These are phyloP conservation scores for Hybognathus amarus DNA, from an alignment of 2,797 vertebrate species.

Conservation along the genomic window DNA sequence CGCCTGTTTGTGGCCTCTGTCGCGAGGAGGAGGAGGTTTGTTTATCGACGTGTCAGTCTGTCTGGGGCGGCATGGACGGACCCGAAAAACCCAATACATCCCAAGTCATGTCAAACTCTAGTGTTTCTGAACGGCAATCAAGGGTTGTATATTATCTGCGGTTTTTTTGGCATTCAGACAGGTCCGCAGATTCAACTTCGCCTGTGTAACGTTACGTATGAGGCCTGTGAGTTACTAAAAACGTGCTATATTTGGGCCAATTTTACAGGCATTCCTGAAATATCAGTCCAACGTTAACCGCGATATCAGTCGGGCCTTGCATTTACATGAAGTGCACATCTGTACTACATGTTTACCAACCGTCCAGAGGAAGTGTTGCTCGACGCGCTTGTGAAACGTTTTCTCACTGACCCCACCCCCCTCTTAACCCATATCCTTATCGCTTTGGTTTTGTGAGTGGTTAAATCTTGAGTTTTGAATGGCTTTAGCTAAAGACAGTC, in stretches of 20 bases:
- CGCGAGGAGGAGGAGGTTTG: slow-evolving; percentile 38
- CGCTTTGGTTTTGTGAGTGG: not conserved
- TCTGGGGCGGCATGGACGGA: slow-evolving; percentile 33
- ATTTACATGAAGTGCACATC: not conserved
- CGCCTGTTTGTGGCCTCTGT: slow-evolving; percentile 29
- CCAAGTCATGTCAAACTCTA: not conserved
- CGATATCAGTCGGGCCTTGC: not conserved
- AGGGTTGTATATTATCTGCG: not conserved
- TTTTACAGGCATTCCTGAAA: not conserved
- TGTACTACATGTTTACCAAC: not conserved
- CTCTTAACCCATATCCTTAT: slow-evolving; percentile 29
- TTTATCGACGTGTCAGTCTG: slow-evolving; percentile 52
- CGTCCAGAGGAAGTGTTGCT: slow-evolving; percentile 28
- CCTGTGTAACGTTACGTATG: not conserved
- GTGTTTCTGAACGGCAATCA: no score
- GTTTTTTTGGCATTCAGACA: not conserved
- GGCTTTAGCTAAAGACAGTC: slow-evolving; percentile 12
- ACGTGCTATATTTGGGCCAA: not conserved
- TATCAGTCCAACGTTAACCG: not conserved
- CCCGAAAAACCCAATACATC: slow-evolving; percentile 21
- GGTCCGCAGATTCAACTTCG: slow-evolving; percentile 20
- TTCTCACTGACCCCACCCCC: slow-evolving; percentile 23
- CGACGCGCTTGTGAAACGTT: slow-evolving; percentile 19
- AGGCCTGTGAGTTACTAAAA: not conserved
- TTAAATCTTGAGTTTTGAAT: slow-evolving; percentile 32